A percentile compares a stretch with the other conserved stretches of the same genome.
Evolutionary conservation across 1,140 invertebrate species (phyloP).

Genomic region (Thaumetopoea pityocampa): DNA sequence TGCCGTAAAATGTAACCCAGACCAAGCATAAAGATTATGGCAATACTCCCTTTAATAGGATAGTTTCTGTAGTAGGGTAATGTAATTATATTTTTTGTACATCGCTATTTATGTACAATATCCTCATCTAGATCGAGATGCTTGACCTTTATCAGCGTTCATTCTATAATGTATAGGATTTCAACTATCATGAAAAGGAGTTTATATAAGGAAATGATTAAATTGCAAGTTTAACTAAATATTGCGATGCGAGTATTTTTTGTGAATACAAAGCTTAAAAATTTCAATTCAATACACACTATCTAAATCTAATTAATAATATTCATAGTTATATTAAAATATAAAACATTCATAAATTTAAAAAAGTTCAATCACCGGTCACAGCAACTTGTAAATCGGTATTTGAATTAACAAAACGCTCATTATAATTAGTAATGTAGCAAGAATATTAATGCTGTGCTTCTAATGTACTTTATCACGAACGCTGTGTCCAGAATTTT

Average conservation of each 20-base stretch:
- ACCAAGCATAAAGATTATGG: too few species aligned
- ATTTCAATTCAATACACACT: conserved; percentile 45
- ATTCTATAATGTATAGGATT: too few species aligned
- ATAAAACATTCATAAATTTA: conserved; percentile 58
- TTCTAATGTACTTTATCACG: conserved; percentile 5
- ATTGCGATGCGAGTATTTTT: conserved; percentile 37
- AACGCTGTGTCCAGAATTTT: conserved; percentile 21
- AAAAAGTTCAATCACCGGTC: too few species aligned
- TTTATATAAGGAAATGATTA: conserved; percentile 25
- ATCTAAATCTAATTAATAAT: conserved; percentile 51
- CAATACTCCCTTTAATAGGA: too few species aligned
- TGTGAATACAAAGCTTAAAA: conserved; percentile 42
- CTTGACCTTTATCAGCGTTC: too few species aligned
- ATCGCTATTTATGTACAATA: background rate
- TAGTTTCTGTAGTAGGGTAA: too few species aligned
- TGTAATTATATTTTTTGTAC: too few species aligned
- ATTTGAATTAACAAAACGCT: too few species aligned
- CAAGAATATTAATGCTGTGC: conserved; percentile 4
- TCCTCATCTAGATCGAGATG: background rate
- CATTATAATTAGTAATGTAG: too few species aligned
- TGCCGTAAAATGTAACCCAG: too few species aligned
- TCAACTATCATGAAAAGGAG: background rate
- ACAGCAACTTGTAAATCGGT: too few species aligned
- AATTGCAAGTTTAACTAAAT: conserved; percentile 24
- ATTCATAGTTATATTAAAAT: conserved; percentile 44